Evolutionary conservation across 2,888 invertebrate genomes (phyloP).

Genomic region (Pristionchus mayeri): DNA sequence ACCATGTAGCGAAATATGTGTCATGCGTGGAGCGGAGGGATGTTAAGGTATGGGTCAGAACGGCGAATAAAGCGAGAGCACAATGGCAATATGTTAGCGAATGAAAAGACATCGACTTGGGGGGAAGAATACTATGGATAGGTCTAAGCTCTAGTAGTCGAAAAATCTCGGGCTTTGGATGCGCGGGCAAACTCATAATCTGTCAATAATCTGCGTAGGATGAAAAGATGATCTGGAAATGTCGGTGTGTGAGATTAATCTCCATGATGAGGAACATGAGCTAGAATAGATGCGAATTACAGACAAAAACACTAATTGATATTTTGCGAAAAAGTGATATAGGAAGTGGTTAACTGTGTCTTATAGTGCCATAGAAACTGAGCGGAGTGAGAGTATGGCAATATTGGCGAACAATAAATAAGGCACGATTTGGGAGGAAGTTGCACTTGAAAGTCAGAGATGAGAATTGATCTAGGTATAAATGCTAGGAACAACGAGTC

Average conservation of each 20-base stretch:
- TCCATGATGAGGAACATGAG: not conserved
- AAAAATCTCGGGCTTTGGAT: conserved; percentile 33
- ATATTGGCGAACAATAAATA: conserved; percentile 8
- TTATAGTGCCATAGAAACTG: not conserved
- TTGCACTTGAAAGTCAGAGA: conserved; percentile 4
- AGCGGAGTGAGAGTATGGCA: conserved; percentile 33
- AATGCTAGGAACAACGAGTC: not conserved
- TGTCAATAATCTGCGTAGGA: conserved; percentile 16
- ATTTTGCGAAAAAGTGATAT: not conserved
- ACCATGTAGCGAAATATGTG: not conserved
- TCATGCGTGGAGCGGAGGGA: not conserved
- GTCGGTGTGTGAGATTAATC: conserved; percentile 27
- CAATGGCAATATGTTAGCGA: conserved; percentile 21
- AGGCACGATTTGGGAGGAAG: not conserved
- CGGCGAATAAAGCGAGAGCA: not conserved
- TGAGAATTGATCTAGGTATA: not conserved
- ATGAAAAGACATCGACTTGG: not conserved
- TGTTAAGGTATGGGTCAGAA: not conserved
- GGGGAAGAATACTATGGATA: not conserved
- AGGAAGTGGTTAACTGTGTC: not conserved
- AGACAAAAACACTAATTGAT: not conserved
- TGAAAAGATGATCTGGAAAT: conserved; percentile 28
- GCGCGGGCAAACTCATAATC: not conserved
- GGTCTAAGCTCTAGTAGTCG: conserved; percentile 28
- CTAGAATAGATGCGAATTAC: not conserved